These are phyloP conservation scores for Malacoctenus gilli DNA, from an alignment of 2,797 vertebrate genomes.

Conservation along the genomic window DNA sequence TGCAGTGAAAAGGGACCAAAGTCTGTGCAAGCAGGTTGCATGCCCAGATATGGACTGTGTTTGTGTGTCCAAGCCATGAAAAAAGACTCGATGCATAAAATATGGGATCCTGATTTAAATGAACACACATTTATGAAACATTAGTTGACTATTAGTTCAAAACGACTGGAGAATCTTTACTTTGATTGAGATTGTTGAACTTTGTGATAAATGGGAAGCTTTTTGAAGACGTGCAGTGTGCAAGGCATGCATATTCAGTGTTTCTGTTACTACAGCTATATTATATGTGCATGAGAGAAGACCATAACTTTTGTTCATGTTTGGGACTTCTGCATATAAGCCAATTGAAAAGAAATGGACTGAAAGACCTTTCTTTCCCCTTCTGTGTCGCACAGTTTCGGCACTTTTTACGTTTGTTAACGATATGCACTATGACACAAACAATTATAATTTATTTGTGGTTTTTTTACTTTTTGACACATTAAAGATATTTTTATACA, in stretches of 20 bases:
- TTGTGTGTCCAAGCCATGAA: conserved; percentile 57
- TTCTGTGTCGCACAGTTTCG: conserved; percentile 26
- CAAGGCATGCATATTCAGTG: conserved; percentile 66
- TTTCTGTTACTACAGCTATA: conserved; percentile 47
- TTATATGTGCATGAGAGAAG: conserved; percentile 59
- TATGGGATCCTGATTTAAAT: conserved; percentile 54
- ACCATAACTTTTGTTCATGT: conserved; percentile 20
- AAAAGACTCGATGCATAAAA: conserved; percentile 60
- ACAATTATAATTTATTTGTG: conserved; percentile 64
- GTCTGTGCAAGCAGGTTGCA: neutral
- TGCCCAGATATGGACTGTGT: conserved; percentile 5
- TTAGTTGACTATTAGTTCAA: conserved; percentile 38
- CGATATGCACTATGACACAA: conserved; percentile 57
- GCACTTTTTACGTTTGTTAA: conserved; percentile 39
- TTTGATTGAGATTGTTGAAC: conserved; percentile 36
- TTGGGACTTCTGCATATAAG: conserved; percentile 20
- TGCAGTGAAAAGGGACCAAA: conserved; percentile 76
- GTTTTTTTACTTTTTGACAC: conserved; percentile 68
- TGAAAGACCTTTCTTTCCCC: conserved; percentile 12
- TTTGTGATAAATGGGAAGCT: conserved; percentile 43
- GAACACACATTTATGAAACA: conserved; percentile 49
- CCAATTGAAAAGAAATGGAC: conserved; percentile 23
- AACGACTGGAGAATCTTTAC: conserved; percentile 33
- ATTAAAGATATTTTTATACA: conserved; percentile 79
- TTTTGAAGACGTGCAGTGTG: conserved; percentile 64